A percentile compares a stretch with the other conserved stretches of the same genome.
phyloP scores from a whole-genome alignment of 2,888 invertebrate species.

The Linnaemya vulpina region DNA sequence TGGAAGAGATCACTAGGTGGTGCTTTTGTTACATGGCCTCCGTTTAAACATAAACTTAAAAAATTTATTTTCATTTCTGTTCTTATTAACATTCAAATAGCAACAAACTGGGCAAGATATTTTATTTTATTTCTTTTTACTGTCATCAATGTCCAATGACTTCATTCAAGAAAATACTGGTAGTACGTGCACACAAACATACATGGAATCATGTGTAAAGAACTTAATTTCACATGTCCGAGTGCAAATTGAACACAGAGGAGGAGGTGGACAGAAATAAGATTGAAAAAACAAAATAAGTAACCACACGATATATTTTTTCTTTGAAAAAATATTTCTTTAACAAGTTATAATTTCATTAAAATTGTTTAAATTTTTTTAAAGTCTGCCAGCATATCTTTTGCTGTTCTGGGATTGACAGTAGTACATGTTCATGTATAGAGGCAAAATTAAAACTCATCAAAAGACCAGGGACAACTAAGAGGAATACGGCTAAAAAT shows the following conservation, averaged over 20 bases:
- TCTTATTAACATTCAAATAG: slow-evolving; percentile 65
- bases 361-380: slow-evolving; percentile 68
- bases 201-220: slow-evolving; percentile 29
- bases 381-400: slow-evolving; percentile 53
- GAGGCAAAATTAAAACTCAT: slow-evolving; percentile 15
- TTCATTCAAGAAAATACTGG: slow-evolving; percentile 49
- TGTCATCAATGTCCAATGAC: slow-evolving; percentile 47
- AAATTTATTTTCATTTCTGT: slow-evolving; percentile 68
- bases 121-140: slow-evolving; percentile 9
- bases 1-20: slow-evolving; percentile 65
- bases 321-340: slow-evolving; percentile 65
- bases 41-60: slow-evolving; percentile 67
- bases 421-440: not conserved
- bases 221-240: slow-evolving; percentile 51
- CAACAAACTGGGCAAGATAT: slow-evolving; percentile 49
- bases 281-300: slow-evolving; percentile 30
- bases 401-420: slow-evolving; percentile 27
- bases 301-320: slow-evolving; percentile 41
- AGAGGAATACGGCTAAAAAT: slow-evolving; percentile 51
- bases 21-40: slow-evolving; percentile 70
- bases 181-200: not conserved
- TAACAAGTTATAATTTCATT: slow-evolving; percentile 71
- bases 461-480: slow-evolving; percentile 15
- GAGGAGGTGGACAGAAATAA: slow-evolving; percentile 50
- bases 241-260: not conserved